These are phyloP conservation scores for Tricholauxania praeusta DNA, from an alignment of 2,888 invertebrate genomes.

Conservation along the genomic window DNA sequence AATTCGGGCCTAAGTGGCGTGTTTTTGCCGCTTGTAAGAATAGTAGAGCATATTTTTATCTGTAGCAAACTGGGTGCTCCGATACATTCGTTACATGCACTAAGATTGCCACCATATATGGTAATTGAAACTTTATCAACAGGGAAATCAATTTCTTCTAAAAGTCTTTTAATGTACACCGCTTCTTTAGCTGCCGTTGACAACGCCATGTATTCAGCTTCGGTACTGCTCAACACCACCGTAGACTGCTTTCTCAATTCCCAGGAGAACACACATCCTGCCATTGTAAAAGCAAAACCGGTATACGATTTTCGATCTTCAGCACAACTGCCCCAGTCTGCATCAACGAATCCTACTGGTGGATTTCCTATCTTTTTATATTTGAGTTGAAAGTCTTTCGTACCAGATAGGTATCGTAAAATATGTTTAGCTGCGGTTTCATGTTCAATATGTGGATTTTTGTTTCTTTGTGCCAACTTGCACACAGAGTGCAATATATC, in stretches of 20 bases:
- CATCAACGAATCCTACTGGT: slow-evolving; percentile 35
- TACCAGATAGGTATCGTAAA: slow-evolving; percentile 38
- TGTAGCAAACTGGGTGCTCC: too few relatives aligned
- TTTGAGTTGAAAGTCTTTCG: slow-evolving; percentile 4
- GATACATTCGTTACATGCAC: slow-evolving; percentile 26
- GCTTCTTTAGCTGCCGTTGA: slow-evolving; percentile 19
- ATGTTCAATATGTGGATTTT: slow-evolving; percentile 44
- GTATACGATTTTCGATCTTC: slow-evolving; percentile 39
- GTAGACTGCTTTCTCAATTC: slow-evolving; percentile 27
- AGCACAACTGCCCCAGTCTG: slow-evolving; percentile 36
- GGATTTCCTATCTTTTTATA: slow-evolving; percentile 29
- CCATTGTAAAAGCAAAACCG: slow-evolving; percentile 32
- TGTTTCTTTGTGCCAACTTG: slow-evolving; percentile 43
- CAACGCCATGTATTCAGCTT: slow-evolving; percentile 32
- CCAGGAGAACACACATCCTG: slow-evolving; percentile 33
- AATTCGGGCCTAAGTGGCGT: too few relatives aligned
- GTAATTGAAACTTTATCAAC: slow-evolving; percentile 1
- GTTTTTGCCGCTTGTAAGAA: too few relatives aligned
- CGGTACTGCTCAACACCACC: slow-evolving; percentile 35
- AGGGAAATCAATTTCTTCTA: slow-evolving; percentile 8
- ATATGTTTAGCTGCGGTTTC: slow-evolving; percentile 43
- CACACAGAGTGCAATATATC: slow-evolving; percentile 42
- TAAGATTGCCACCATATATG: slow-evolving; percentile 26
- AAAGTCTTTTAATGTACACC: slow-evolving; percentile 28
- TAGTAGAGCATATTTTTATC: too few relatives aligned